phyloP scores from a whole-genome alignment of 2,888 invertebrate genomes.

The Meghimatium bilineatum region DNA sequence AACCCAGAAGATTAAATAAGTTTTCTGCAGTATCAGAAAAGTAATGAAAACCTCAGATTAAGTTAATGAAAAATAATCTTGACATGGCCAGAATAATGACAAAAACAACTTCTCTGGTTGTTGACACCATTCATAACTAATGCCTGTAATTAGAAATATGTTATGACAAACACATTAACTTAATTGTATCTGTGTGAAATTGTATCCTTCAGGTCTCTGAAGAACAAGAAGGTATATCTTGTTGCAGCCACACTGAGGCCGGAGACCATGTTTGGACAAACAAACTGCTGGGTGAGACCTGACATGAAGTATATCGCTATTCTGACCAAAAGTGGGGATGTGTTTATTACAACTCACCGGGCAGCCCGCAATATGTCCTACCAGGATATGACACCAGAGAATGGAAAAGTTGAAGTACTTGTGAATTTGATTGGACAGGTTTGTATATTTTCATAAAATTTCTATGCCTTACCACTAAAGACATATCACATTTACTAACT shows the following conservation, averaged over 20 bases:
- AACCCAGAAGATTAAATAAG: no score
- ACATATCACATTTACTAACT: no score
- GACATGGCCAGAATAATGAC: no score
- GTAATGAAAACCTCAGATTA: no score
- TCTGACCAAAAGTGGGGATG: constrained; percentile 82
- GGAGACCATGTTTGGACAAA: constrained; percentile 99
- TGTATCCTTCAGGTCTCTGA: constrained; percentile 16
- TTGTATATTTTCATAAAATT: constrained; percentile 10
- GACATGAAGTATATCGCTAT: constrained; percentile 95
- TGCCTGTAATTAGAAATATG: no score
- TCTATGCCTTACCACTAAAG: no score
- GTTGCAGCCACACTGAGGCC: constrained; percentile 98
- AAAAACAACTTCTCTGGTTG: no score
- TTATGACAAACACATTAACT: neutral
- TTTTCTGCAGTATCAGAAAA: no score
- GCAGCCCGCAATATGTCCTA: constrained; percentile 97
- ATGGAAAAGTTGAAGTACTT: constrained; percentile 87
- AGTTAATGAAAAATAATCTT: no score
- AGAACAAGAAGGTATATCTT: constrained; percentile 77
- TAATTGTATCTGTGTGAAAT: neutral
- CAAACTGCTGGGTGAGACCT: constrained; percentile 98
- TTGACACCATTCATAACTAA: no score
- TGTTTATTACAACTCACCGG: constrained; percentile 90
- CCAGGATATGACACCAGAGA: constrained; percentile 90
- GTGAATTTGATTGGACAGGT: constrained; percentile 78